Base-by-base conservation (phyloP, 2,113 vertebrate species). In the Chaetops frenatus region DNA sequence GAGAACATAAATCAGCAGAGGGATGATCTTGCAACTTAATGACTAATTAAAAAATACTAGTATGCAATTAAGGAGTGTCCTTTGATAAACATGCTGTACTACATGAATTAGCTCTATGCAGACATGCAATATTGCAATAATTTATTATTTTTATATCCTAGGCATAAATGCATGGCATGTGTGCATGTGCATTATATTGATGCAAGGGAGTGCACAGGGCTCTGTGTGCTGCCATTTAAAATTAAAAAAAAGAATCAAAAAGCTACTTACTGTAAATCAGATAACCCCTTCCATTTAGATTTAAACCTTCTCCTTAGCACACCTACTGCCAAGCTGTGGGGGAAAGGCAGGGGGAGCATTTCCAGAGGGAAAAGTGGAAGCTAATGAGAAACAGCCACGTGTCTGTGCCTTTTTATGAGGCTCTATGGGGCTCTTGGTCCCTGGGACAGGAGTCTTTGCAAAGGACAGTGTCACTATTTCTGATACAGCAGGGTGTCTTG, bases 21-120 rank as follows among this genome's bases (percentile, higher is more conserved):
- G 90, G 70, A 81, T 48, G 69, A 29, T 42, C 53, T 90, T 51
- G 67, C 78, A 79, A 56, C 61, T 89, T 85, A 62, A 74, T 56
- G 53, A 64, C n/a, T 87, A 85, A 95, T 85, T 90, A 42, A 92
- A 92, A 94, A 84, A 70, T 54, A 82, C 45, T 27, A 45, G 25
- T 12, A n/a, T 77, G 81, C 44, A 81, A 60, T 86, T 94, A 88
- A 89, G 67, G 62, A 85, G 12, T 44, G 31, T 67, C 38, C 74
- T 92, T 86, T 70, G 56, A 83, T 82, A 90, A 88, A 50, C 60
- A 36, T 24, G 67, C 23, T 70, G 45, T 24, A 66, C 40, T 65
- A 77, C 42, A 27, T 17, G 38, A 72, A 54, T 70, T 62, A 76
- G 50, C 84, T 92, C 53, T 51, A 19, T 36, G 42, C 62, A 87